A percentile compares a stretch with the other conserved stretches of the same genome.
Evolutionary conservation across 2,797 vertebrate genomes (phyloP).

Genomic region (Neoniphon sammara): DNA sequence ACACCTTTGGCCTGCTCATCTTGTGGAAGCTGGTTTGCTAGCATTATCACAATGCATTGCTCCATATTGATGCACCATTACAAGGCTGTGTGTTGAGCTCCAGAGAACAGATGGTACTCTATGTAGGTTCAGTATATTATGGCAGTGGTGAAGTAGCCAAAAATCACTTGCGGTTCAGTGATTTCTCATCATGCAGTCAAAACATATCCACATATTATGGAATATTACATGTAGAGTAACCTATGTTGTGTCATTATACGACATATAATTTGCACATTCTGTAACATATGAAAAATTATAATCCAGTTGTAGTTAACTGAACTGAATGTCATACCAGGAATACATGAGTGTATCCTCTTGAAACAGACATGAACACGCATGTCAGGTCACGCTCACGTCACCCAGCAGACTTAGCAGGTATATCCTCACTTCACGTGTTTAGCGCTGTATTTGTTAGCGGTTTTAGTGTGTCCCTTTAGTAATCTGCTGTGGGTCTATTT

Average conservation of each 20-base stretch:
- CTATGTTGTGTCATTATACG: not conserved
- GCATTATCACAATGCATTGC: constrained; percentile 39
- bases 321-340: constrained; percentile 5
- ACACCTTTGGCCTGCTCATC: constrained; percentile 42
- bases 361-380: constrained; percentile 4
- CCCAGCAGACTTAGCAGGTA: constrained; percentile 5
- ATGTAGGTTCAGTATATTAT: constrained; percentile 49
- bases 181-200: constrained; percentile 52
- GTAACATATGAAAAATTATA: constrained; percentile 7
- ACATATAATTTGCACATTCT: not conserved
- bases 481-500: constrained; percentile 74
- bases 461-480: constrained; percentile 55
- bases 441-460: constrained; percentile 36
- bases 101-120: constrained; percentile 68
- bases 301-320: not conserved
- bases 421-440: constrained; percentile 38
- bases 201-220: constrained; percentile 48
- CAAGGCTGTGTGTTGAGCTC: constrained; percentile 27
- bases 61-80: constrained; percentile 31
- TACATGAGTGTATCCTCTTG: constrained; percentile 15
- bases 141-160: constrained; percentile 48
- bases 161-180: constrained; percentile 47
- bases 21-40: constrained; percentile 24
- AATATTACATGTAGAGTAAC: constrained; percentile 17
- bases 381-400: constrained; percentile 38